Evolutionary conservation across 2,888 invertebrate genomes (phyloP).

Genomic region (Tenthredo amoena): DNA sequence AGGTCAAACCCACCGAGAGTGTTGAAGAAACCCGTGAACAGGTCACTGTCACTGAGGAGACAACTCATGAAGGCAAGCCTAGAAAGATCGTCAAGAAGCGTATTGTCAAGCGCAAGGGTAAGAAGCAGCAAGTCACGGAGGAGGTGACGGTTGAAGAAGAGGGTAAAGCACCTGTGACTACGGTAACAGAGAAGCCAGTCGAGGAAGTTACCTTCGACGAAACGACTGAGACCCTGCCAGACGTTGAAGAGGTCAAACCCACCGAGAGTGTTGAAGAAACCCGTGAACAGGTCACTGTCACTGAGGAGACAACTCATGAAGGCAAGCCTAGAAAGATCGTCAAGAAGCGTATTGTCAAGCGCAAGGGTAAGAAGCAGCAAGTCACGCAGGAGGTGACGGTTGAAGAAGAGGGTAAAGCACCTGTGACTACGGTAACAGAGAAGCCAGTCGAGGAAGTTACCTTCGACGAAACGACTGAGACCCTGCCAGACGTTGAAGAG

Average conservation of each 20-base stretch:
- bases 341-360: slow-evolving; percentile 66
- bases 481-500: not conserved
- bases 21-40: slow-evolving; percentile 70
- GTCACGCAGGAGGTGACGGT: too few relatives aligned
- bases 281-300: slow-evolving; percentile 72
- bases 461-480: slow-evolving; percentile 57
- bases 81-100: slow-evolving; percentile 72
- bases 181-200: slow-evolving; percentile 67
- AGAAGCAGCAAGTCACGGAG: slow-evolving; percentile 78
- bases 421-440: too few relatives aligned
- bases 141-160: slow-evolving; percentile 78
- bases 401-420: too few relatives aligned
- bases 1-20: slow-evolving; percentile 66
- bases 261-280: slow-evolving; percentile 64
- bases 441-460: too few relatives aligned
- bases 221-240: not conserved
- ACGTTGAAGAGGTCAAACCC: slow-evolving; percentile 55
- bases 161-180: slow-evolving; percentile 75
- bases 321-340: slow-evolving; percentile 72
- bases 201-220: slow-evolving; percentile 47
- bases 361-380: too few relatives aligned
- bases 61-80: slow-evolving; percentile 74
- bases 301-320: slow-evolving; percentile 74
- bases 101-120: slow-evolving; percentile 76
- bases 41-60: slow-evolving; percentile 74